Evolutionary conservation across 2,888 invertebrate genomes (phyloP).

Genomic region (Ophion ventricosus): DNA sequence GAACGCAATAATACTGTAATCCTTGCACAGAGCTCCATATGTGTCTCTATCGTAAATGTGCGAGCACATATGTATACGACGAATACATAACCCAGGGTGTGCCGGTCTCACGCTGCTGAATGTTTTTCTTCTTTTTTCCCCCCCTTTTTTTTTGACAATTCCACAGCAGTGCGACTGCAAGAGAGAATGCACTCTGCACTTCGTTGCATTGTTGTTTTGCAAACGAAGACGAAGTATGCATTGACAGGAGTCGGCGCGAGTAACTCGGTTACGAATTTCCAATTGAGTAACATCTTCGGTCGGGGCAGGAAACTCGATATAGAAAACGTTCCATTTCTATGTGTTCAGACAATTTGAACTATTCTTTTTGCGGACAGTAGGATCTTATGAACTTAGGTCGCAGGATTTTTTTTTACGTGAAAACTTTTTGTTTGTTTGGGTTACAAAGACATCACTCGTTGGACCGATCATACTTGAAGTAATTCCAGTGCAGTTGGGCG

Average conservation of each 20-base stretch:
- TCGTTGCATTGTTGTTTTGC: constrained; percentile 20
- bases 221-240: constrained; percentile 20
- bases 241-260: constrained; percentile 1
- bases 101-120: constrained; percentile 66
- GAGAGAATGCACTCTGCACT: constrained; percentile 30
- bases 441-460: too few species aligned
- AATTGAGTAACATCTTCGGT: constrained; percentile 3
- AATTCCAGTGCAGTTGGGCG: too few species aligned
- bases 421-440: too few species aligned
- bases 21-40: constrained; percentile 22
- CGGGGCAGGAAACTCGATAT: background rate
- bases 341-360: too few species aligned
- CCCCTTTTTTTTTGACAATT: constrained; percentile 26
- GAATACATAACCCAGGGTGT: constrained; percentile 61
- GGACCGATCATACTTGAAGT: too few species aligned
- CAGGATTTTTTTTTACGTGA: too few species aligned
- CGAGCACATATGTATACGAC: constrained; percentile 25
- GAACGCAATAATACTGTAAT: constrained; percentile 58
- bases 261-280: constrained; percentile 19
- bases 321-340: background rate
- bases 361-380: too few species aligned
- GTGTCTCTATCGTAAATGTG: constrained; percentile 48
- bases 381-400: too few species aligned
- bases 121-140: constrained; percentile 3
- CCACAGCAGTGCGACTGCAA: constrained; percentile 6